Evolutionary conservation across 1,140 invertebrate species (phyloP).

Genomic region (Hylaeus volcanicus): DNA sequence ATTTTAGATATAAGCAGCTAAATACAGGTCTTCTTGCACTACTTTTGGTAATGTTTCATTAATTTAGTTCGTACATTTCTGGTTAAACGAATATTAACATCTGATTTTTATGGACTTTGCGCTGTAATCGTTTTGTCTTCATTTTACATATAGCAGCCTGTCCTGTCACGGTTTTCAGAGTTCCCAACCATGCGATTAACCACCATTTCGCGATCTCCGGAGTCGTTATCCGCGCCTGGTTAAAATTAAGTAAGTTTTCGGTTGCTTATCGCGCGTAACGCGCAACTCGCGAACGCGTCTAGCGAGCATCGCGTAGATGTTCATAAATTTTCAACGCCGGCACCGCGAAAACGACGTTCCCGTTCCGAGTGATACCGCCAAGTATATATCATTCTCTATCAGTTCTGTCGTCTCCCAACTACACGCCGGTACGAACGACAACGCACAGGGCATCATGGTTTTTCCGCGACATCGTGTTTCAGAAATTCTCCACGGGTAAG

Average conservation of each 20-base stretch:
- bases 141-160: too few species aligned
- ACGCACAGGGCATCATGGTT: neutral
- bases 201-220: neutral
- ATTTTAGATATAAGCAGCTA: too few species aligned
- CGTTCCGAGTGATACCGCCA: neutral
- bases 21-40: too few species aligned
- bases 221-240: neutral
- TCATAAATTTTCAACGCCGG: conserved; percentile 19
- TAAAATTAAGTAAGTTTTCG: neutral
- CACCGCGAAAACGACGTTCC: neutral
- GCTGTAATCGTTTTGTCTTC: too few species aligned
- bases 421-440: neutral
- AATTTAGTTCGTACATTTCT: too few species aligned
- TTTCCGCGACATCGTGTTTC: neutral
- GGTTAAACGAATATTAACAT: too few species aligned
- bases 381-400: conserved; percentile 8
- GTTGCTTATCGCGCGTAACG: neutral
- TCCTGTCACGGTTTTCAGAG: neutral
- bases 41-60: too few species aligned
- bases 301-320: neutral
- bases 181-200: neutral
- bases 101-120: too few species aligned
- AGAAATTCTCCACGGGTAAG: conserved; percentile 3
- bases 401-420: neutral
- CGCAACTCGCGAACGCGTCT: neutral